These are phyloP conservation scores for Accipiter virgatus DNA, from an alignment of 2,113 vertebrate species.

Conservation along the genomic window DNA sequence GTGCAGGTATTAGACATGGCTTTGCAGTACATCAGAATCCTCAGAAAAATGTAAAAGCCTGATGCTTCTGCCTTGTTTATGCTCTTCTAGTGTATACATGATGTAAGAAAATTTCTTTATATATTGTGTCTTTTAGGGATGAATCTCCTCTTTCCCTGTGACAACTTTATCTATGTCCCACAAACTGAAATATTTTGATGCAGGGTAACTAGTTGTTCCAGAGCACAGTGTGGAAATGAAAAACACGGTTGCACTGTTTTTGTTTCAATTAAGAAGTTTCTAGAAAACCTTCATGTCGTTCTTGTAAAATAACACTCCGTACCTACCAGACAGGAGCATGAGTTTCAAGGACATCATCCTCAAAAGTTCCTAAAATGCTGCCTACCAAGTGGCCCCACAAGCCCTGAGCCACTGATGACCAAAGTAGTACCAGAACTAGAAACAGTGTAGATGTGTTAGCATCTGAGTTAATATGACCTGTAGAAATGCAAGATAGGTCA, in stretches of 20 bases:
- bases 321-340: not conserved
- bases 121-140: not conserved
- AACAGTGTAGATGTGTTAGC: fast-evolving
- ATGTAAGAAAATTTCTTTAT: not conserved
- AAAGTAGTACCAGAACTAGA: not conserved
- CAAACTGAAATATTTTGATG: not conserved
- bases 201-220: not conserved
- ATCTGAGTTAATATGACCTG: not conserved
- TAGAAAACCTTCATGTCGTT: not conserved
- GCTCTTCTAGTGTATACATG: not conserved
- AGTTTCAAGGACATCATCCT: not conserved
- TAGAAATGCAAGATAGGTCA: not conserved
- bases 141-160: not conserved
- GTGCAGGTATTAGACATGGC: not conserved
- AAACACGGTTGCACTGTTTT: fast-evolving
- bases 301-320: not conserved
- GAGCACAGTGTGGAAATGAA: not conserved
- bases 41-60: not conserved
- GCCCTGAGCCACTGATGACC: not conserved
- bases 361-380: not conserved
- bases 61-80: not conserved
- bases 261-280: not conserved
- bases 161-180: not conserved
- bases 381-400: not conserved
- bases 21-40: not conserved